phyloP scores from a whole-genome alignment of 2,113 vertebrate species.

The Galbula dea region DNA sequence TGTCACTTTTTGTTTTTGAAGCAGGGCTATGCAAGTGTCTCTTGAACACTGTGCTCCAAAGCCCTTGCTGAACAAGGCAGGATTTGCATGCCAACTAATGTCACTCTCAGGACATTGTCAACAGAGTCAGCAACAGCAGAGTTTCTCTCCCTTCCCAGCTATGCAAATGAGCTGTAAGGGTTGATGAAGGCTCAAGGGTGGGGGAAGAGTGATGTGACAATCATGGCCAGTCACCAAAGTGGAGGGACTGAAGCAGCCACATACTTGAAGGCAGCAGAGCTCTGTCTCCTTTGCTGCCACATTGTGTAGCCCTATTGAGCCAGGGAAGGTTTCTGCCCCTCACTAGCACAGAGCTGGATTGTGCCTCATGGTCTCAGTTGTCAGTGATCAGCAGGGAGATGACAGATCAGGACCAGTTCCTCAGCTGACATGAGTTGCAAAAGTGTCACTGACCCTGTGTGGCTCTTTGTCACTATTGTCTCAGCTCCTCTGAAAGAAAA shows the following conservation, averaged over 20 bases:
- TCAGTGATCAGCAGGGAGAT: slow-evolving; percentile 11
- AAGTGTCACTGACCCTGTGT: slow-evolving; percentile 37
- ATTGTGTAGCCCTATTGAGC: not conserved
- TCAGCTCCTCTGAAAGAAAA: slow-evolving; percentile 26
- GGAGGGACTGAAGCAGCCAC: not conserved
- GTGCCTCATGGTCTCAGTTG: not conserved
- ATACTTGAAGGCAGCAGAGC: not conserved
- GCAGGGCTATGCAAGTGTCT: not conserved
- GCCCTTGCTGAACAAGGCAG: not conserved
- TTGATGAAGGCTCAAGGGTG: not conserved
- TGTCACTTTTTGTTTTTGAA: not conserved
- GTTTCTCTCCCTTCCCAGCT: not conserved
- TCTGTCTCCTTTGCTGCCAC: accelerated
- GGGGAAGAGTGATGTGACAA: not conserved
- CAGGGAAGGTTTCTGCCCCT: not conserved
- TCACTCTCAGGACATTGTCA: not conserved
- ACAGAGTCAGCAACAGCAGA: not conserved
- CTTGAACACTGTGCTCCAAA: not conserved
- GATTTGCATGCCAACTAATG: not conserved
- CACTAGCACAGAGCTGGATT: not conserved
- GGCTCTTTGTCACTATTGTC: slow-evolving; percentile 37
- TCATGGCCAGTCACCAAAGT: not conserved
- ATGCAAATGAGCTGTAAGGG: not conserved
- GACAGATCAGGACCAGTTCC: slow-evolving; percentile 11
- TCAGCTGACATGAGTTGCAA: not conserved